Conservation (phyloP, 1,140 invertebrate genomes). For the Drosophila gunungcola region DNA sequence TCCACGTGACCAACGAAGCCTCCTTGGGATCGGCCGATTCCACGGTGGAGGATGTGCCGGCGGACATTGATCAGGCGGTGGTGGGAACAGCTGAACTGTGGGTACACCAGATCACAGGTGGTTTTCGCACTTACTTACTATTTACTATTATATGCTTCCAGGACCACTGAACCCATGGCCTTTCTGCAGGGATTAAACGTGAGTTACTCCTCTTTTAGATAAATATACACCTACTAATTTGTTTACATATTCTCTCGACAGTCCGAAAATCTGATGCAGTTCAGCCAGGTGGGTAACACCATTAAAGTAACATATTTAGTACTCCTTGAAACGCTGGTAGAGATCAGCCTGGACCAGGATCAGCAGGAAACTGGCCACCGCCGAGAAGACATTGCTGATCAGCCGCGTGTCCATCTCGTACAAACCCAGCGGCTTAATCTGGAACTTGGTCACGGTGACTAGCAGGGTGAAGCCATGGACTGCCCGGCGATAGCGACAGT, state of each 20-base stretch:
- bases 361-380: constrained; percentile 55
- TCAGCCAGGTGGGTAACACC: constrained; percentile 70
- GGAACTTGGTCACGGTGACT: constrained; percentile 52
- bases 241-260: constrained; percentile 26
- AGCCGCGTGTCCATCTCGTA: constrained; percentile 64
- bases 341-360: constrained; percentile 67
- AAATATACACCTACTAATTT: background rate
- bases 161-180: constrained; percentile 62
- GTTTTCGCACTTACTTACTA: background rate
- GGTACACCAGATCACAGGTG: constrained; percentile 28
- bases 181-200: constrained; percentile 76
- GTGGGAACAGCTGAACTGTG: constrained; percentile 31
- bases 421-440: constrained; percentile 68
- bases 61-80: constrained; percentile 29
- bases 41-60: constrained; percentile 28
- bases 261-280: constrained; percentile 80
- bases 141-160: constrained; percentile 8
- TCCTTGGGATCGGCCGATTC: constrained; percentile 31
- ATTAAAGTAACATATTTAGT: background rate
- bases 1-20: constrained; percentile 27
- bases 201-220: constrained; percentile 24
- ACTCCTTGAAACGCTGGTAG: constrained; percentile 49
- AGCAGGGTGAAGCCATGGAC: constrained; percentile 62
- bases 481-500: constrained; percentile 59
- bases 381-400: constrained; percentile 52